Conservation (phyloP, 2,113 vertebrate genomes). For the Arenaria interpres region DNA sequence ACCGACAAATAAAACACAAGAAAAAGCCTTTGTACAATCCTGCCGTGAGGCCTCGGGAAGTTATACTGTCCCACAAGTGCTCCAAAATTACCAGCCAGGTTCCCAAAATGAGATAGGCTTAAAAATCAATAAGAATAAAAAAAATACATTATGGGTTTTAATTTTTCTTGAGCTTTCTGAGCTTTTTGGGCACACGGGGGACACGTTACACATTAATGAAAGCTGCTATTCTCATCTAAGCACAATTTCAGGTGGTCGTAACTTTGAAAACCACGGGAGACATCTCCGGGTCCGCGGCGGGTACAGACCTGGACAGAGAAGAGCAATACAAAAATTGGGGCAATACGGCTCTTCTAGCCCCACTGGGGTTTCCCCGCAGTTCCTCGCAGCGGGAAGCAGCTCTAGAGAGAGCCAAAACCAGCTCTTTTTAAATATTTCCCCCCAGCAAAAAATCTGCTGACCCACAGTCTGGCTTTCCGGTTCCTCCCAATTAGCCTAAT, state of each 20-base stretch:
- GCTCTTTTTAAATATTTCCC: neutral
- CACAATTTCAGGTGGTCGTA: conserved; percentile 41
- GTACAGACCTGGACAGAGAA: neutral
- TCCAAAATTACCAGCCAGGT: conserved; percentile 26
- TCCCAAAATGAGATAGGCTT: conserved; percentile 48
- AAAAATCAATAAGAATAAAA: conserved; percentile 68
- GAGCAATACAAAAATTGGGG: neutral
- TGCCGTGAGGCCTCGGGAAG: neutral
- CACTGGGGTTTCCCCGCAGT: neutral
- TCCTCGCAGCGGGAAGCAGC: neutral
- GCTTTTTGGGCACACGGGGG: conserved; percentile 39
- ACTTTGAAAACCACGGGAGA: conserved; percentile 31
- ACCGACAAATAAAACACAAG: conserved; percentile 39
- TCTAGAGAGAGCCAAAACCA: conserved; percentile 2
- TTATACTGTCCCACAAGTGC: neutral
- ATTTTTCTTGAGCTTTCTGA: conserved; percentile 60
- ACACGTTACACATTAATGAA: conserved; percentile 48
- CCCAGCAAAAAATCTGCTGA: conserved; percentile 51
- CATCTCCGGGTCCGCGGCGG: neutral
- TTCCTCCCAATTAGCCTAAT: conserved; percentile 7
- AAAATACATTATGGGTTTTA: conserved; percentile 56
- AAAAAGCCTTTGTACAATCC: conserved; percentile 30
- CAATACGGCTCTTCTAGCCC: neutral
- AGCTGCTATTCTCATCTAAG: conserved; percentile 60
- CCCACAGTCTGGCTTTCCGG: conserved; percentile 8